These are phyloP conservation scores for Leptopterna dolabrata DNA, from an alignment of 2,888 invertebrate species.

Conservation along the genomic window DNA sequence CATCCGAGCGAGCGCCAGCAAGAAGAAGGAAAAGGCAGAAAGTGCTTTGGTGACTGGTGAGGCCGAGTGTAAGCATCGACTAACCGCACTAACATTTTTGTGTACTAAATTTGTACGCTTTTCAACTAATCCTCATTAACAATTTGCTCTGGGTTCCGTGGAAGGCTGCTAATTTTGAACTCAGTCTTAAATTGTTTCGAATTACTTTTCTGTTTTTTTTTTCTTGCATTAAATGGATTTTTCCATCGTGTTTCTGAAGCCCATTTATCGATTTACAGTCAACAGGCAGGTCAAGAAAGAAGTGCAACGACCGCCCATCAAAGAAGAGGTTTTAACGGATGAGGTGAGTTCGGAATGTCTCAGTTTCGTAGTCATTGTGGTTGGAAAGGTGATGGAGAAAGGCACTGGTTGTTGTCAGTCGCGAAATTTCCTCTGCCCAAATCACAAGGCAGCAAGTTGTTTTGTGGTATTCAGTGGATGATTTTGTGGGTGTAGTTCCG, in stretches of 20 bases:
- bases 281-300: conserved; percentile 22
- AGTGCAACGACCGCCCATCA: conserved; percentile 13
- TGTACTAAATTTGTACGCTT: neutral
- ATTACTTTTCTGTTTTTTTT: neutral
- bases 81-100: conserved; percentile 22
- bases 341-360: conserved; percentile 50
- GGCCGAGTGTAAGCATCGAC: conserved; percentile 32
- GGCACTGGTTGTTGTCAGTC: too few relatives aligned
- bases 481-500: too few relatives aligned
- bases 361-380: neutral
- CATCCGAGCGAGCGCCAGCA: conserved; percentile 45
- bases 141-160: neutral
- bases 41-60: conserved; percentile 43
- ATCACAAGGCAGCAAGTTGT: too few relatives aligned
- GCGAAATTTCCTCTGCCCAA: too few relatives aligned
- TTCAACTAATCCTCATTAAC: neutral
- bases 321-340: conserved; percentile 55
- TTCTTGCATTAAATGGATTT: too few relatives aligned
- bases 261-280: neutral
- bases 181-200: too few relatives aligned
- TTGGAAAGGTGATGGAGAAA: too few relatives aligned
- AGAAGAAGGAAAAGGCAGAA: conserved; percentile 53
- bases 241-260: too few relatives aligned
- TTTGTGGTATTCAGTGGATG: too few relatives aligned
- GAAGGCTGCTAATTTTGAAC: neutral